Conservation (phyloP, 2,113 vertebrate species). For the Leptobrachium leishanense region DNA sequence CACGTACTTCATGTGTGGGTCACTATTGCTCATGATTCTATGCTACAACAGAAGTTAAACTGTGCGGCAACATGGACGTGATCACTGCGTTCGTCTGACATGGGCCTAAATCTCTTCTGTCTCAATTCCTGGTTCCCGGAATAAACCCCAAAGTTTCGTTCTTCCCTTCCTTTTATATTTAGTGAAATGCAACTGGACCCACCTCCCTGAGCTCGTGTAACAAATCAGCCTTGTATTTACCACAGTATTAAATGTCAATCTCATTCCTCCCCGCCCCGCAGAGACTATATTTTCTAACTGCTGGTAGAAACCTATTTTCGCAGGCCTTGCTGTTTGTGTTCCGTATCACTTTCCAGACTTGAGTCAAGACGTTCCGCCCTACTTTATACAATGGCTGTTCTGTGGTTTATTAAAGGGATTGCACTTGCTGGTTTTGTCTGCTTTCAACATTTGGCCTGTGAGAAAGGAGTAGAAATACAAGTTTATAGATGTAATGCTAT, state of each 20-base stretch:
- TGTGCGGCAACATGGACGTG: too few relatives aligned
- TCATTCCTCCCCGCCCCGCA: conserved; percentile 49
- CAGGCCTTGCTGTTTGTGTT: conserved; percentile 42
- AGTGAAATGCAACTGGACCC: not conserved
- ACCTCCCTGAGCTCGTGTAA: not conserved
- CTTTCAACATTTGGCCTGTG: not conserved
- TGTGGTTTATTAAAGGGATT: not conserved
- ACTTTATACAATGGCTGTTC: conserved; percentile 25
- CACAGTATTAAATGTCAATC: conserved; percentile 22
- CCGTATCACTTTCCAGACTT: conserved; percentile 23
- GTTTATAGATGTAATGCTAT: not conserved
- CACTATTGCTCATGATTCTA: too few relatives aligned
- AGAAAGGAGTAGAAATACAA: not conserved
- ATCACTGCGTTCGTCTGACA: too few relatives aligned
- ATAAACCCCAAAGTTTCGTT: too few relatives aligned
- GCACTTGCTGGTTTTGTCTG: not conserved
- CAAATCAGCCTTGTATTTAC: not conserved
- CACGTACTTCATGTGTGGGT: too few relatives aligned
- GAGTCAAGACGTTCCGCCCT: conserved; percentile 38
- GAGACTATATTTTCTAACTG: not conserved
- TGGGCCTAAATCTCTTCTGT: too few relatives aligned
- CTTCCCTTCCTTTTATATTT: too few relatives aligned
- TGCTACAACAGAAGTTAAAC: too few relatives aligned
- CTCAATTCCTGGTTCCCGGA: too few relatives aligned
- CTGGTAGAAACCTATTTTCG: conserved; percentile 45